A percentile compares a stretch with the other conserved stretches of the same genome.
These are phyloP conservation scores for rat (Rattus norvegicus) DNA, from an alignment of 2,113 vertebrate genomes.

Conservation along the genomic window GRCr8 NC_086023.1:35428501-35429000, in stretches of 20 bases:
- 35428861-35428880: too few species aligned
- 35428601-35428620: not conserved
- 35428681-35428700: too few species aligned
- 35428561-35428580: not conserved
- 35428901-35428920: not conserved
- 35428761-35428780: too few species aligned
- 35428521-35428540: slow-evolving; percentile 15
- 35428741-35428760: too few species aligned
- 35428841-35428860: too few species aligned
- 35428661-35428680: too few species aligned
- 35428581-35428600: not conserved
- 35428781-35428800: too few species aligned
- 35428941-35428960: not conserved
- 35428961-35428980: not conserved
- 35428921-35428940: not conserved
- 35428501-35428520: not conserved
- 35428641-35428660: not conserved
- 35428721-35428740: too few species aligned
- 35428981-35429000: not conserved
- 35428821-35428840: too few species aligned
- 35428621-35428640: not conserved
- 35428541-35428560: not conserved
- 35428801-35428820: too few species aligned
- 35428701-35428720: too few species aligned
- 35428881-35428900: not conserved